Base-by-base conservation (phyloP, 2,113 vertebrate species). In the Chauna torquata region DNA sequence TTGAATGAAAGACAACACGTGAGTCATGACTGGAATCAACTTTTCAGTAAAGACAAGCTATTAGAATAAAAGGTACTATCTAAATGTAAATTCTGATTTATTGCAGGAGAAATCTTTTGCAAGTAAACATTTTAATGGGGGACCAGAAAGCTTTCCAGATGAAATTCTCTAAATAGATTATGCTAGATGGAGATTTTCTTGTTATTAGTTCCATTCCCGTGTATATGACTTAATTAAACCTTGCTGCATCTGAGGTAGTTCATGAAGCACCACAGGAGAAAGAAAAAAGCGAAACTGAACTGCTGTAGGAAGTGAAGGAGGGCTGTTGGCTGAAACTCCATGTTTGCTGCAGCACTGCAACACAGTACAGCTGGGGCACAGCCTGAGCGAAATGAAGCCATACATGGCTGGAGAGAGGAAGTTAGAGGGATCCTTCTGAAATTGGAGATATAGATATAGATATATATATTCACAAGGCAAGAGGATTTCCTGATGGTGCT, bases 361-460 rank as follows among this genome's bases (percentile, higher is more conserved):
- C 3, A 3, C 69, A 52, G 85, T 92, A 49, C 93, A 96, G 95
- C 96, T 97, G 95, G 79, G 86, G 95, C 96, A 94, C 95, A 97
- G 93, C 90, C 83, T 96, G 95, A 94, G 79, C 78, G 93, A 96
- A 95, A 95, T 74, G 74, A 91, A 95, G 88, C 94, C 0, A 0
- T 71, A 75, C 93, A 88, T 92, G 95, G 71, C 85, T 97, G 89
- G 64, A 68, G 76, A 95, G 91, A 94, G 92, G 91, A 96, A 96
- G 87, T 66, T 81, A 80, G 78, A 40, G n/a, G 59, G 36, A 44
- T 95, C 64, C 50, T 86, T 93, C 90, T 96, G 94, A 71, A 85
- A 94, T 2, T 78, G 72, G 59, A 94, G 86, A 81, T 28, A 61
- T 50, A 59, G 78, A 16, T 59, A 42, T n/a, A 47, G 47, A 47